A percentile compares a stretch with the other conserved stretches of the same genome.
Evolutionary conservation across 2,797 vertebrate species (phyloP).

Genomic region (Lophotriccus pileatus): DNA sequence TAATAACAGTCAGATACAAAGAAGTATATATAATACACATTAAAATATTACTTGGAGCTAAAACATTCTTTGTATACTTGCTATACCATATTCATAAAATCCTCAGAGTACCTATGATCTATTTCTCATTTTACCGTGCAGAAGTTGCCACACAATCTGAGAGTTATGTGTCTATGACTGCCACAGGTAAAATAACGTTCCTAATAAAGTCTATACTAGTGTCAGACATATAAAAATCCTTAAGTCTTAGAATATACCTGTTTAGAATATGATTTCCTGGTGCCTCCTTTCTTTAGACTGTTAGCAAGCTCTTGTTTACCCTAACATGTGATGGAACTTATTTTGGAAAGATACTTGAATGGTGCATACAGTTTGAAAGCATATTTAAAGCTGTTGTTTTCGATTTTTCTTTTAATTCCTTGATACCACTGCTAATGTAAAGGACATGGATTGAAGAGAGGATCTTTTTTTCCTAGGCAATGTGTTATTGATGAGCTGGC

Average conservation of each 20-base stretch:
- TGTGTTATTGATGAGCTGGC: conserved; percentile 90
- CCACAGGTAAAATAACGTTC: neutral
- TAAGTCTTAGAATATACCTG: neutral
- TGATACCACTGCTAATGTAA: conserved; percentile 69
- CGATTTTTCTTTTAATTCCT: conserved; percentile 66
- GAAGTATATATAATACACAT: neutral
- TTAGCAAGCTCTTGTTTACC: neutral
- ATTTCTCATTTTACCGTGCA: neutral
- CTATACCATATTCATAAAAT: neutral
- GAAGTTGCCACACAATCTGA: neutral
- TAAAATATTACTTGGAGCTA: neutral
- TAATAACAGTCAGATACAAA: neutral
- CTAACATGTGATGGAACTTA: neutral
- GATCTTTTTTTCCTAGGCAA: conserved; percentile 73
- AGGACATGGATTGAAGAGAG: conserved; percentile 76
- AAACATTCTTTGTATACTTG: neutral
- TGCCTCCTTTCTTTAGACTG: neutral
- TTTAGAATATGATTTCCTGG: neutral
- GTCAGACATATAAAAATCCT: neutral
- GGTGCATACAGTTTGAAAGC: conserved; percentile 32
- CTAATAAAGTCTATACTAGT: neutral
- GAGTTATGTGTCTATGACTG: conserved; percentile 25
- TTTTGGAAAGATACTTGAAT: conserved; percentile 13
- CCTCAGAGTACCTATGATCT: neutral
- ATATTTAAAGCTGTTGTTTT: conserved; percentile 63